Base-by-base conservation (phyloP, 2,888 invertebrate species). In the Lepeophtheirus nordmannii region DNA sequence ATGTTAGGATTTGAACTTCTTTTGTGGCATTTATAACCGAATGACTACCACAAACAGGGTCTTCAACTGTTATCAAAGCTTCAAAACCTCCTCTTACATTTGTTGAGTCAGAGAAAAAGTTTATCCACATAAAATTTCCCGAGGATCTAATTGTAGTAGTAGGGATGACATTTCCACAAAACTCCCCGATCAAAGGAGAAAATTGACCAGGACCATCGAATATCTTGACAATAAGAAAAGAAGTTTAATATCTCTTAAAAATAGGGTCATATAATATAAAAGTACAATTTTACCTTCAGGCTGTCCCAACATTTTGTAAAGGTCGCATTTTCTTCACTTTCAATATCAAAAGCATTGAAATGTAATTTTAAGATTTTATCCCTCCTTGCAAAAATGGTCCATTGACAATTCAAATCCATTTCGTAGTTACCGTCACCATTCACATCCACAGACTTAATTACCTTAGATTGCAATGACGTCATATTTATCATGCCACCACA, bases 401-500 rank as follows among this genome's bases (percentile, higher is more conserved):
- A 64, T 40, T 57, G 56, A n/a, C 64, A 64, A 46, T 64, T 56
- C 57, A 64, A 46, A 56, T 64, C 57, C 30, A 46, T 39, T 56
- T 64, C 64, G 37, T 64, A 64, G 11, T 14, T 20, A 10, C 64
- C 64, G 53, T 64, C 64, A 23, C 41, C 20, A 56, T 64, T 37
- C 1, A 22, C 37, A 22, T 64, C 64, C 17, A 64, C 20, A 11
- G 64, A 64, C 14, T 11, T 14, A 10, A 64, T 64, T 53, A 22
- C 8, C 23, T 30, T 23, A 20, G 20, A 23, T 17, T 41, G 56
- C 10, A 37, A 37, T 40, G n/a, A 23, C 11, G 53, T 53, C 11
- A 56, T 22, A 14, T 56, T 22, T n/a, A 64, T 56, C 14, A 14
- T 46, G 12, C 64, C 64, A 23, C 64, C 64, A 56, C 64, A 64